Percentiles rank a stretch among this genome's conserved stretches.
phyloP scores from a whole-genome alignment of 2,113 vertebrate species.

The Triplophysa rosa region DNA sequence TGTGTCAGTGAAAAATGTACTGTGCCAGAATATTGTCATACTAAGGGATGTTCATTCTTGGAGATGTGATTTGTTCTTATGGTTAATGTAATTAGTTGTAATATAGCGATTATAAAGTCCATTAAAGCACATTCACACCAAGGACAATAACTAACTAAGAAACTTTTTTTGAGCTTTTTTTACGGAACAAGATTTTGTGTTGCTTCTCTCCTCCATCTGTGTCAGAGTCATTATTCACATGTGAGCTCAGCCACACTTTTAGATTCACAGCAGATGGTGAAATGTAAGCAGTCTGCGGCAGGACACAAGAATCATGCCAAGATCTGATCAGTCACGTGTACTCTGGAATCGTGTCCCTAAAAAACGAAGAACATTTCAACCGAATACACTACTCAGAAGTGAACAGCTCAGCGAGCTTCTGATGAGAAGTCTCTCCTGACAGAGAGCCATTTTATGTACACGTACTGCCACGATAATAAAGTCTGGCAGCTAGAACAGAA shows the following conservation, averaged over 20 bases:
- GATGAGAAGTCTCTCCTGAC: constrained; percentile 7
- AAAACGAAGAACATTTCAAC: background rate
- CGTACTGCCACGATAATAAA: background rate
- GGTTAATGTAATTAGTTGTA: too few species aligned
- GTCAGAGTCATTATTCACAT: constrained; percentile 31
- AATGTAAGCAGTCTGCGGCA: constrained; percentile 49
- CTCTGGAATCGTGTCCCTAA: background rate
- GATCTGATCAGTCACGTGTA: constrained; percentile 11
- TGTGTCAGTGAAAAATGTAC: too few species aligned
- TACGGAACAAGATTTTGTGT: background rate
- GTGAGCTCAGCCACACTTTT: constrained; percentile 32
- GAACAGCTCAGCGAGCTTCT: constrained; percentile 7
- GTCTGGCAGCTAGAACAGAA: constrained; percentile 17
- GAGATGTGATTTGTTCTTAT: too few species aligned
- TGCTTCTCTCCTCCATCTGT: constrained; percentile 26
- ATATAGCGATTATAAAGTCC: too few species aligned
- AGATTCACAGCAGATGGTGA: constrained; percentile 55
- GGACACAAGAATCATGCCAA: constrained; percentile 23
- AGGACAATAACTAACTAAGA: too few species aligned
- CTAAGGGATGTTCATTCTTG: too few species aligned
- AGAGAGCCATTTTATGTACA: constrained; percentile 24
- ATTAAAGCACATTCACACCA: too few species aligned
- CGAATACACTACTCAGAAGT: background rate
- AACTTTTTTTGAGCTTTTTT: too few species aligned
- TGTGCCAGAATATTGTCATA: too few species aligned